Conservation (phyloP, 2,113 vertebrate species). For the Ptilorrhoa leucosticta region DNA sequence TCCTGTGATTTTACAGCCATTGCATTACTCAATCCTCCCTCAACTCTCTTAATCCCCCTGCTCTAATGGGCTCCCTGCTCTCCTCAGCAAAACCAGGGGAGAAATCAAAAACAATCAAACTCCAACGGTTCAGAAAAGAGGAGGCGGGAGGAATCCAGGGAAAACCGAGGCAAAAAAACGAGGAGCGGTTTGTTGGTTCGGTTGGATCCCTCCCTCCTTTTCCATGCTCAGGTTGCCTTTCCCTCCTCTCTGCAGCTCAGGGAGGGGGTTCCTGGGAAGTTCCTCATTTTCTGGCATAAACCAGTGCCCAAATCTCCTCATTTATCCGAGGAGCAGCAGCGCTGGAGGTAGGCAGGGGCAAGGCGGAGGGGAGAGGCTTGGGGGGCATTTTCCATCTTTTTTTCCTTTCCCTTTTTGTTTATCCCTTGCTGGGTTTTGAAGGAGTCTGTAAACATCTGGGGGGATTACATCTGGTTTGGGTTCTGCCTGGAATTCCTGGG, state of each 20-base stretch:
- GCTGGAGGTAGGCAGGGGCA: conserved; percentile 22
- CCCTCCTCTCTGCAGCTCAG: background rate
- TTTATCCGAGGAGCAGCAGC: background rate
- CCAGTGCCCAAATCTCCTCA: background rate
- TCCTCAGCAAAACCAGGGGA: background rate
- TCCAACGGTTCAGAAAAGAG: background rate
- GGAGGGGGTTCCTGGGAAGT: background rate
- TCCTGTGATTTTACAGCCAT: background rate
- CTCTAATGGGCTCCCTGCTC: conserved; percentile 2
- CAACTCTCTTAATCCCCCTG: background rate
- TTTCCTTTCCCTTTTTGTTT: background rate
- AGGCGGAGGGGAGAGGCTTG: background rate
- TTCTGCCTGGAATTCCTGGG: background rate
- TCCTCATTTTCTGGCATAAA: background rate
- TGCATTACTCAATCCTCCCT: conserved; percentile 1
- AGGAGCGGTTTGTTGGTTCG: background rate
- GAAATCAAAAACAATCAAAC: background rate
- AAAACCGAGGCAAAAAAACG: background rate
- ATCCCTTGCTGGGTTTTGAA: background rate
- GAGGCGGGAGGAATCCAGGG: background rate
- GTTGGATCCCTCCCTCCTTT: background rate
- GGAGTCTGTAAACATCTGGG: background rate
- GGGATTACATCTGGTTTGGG: background rate
- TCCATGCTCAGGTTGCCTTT: background rate
- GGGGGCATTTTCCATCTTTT: too few species aligned